Conservation (phyloP, 2,888 invertebrate genomes). For the Agelastica alni region DNA sequence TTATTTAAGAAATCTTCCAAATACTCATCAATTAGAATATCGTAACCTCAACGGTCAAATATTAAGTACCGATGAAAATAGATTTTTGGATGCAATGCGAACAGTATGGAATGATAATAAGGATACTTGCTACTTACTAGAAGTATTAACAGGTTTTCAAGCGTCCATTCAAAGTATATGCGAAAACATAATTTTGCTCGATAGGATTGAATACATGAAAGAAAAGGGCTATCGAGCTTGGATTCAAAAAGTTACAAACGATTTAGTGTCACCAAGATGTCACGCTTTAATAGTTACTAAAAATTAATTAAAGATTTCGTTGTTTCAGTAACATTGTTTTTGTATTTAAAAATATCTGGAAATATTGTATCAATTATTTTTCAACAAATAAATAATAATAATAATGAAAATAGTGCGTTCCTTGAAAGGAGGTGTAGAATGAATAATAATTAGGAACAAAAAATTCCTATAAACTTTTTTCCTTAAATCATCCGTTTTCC, state of each 20-base stretch:
- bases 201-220: conserved; percentile 59
- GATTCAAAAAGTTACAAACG: conserved; percentile 65
- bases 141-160: conserved; percentile 59
- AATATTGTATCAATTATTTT: too few relatives aligned
- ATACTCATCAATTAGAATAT: conserved; percentile 40
- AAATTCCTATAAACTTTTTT: too few relatives aligned
- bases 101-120: conserved; percentile 48
- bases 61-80: conserved; percentile 28
- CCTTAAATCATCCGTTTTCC: too few relatives aligned
- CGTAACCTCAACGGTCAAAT: conserved; percentile 17
- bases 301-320: too few relatives aligned
- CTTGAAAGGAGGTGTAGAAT: too few relatives aligned
- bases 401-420: too few relatives aligned
- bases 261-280: conserved; percentile 69
- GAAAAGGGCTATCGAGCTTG: conserved; percentile 55
- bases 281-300: conserved; percentile 52
- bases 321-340: too few relatives aligned
- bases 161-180: conserved; percentile 60
- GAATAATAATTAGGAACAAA: too few relatives aligned
- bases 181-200: conserved; percentile 62
- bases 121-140: conserved; percentile 52
- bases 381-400: too few relatives aligned
- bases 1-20: conserved; percentile 46
- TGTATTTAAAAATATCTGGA: too few relatives aligned
- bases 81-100: conserved; percentile 43